These are phyloP conservation scores for Hyles lineata DNA, from an alignment of 2,888 invertebrate species.

Conservation along the genomic window DNA sequence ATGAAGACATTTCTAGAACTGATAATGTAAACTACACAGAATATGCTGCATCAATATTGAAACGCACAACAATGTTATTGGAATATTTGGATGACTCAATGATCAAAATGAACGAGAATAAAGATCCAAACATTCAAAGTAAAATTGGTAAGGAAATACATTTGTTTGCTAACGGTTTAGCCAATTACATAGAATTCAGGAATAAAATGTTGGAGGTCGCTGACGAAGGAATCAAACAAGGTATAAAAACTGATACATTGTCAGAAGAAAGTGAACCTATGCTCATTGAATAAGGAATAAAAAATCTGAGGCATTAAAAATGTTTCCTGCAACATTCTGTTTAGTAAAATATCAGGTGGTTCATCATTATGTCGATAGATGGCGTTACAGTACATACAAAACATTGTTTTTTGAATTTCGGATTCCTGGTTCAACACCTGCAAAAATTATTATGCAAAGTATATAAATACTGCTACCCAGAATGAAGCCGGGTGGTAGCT, in stretches of 20 bases:
- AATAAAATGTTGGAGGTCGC: conserved; percentile 55
- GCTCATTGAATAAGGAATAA: conserved; percentile 43
- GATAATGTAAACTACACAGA: conserved; percentile 44
- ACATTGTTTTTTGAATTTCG: too few species aligned
- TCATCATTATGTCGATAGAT: too few species aligned
- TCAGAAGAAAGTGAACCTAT: conserved; percentile 42
- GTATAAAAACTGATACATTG: conserved; percentile 35
- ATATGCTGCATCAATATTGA: conserved; percentile 57
- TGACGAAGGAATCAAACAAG: conserved; percentile 46
- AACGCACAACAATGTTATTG: conserved; percentile 55
- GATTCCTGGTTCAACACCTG: too few species aligned
- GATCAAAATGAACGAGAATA: conserved; percentile 66
- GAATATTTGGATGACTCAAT: conserved; percentile 67
- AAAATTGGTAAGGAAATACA: conserved; percentile 67
- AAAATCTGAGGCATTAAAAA: neutral
- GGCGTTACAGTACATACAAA: too few species aligned
- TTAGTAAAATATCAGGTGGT: neutral
- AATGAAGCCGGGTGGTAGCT: too few species aligned
- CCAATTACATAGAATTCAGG: conserved; percentile 55
- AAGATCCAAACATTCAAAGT: conserved; percentile 45
- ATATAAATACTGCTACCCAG: too few species aligned
- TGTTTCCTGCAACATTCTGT: neutral
- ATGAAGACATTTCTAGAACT: conserved; percentile 43
- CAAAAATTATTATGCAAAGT: too few species aligned
- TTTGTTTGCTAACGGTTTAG: conserved; percentile 59